Conservation (phyloP, 2,888 invertebrate species). For the Mesoligia furuncula region DNA sequence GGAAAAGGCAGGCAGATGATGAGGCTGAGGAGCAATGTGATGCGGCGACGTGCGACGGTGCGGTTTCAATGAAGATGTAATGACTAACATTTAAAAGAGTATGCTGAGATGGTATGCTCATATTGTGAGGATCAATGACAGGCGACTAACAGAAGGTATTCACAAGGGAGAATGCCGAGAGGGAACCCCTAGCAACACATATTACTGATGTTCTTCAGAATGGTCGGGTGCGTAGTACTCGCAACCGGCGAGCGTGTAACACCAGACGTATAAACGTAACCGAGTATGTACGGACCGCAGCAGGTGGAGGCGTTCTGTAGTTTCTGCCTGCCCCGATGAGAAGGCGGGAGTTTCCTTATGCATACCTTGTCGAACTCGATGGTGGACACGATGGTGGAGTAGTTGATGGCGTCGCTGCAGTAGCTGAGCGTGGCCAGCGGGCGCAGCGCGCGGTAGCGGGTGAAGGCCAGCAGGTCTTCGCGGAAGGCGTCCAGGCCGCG, state of each 20-base stretch:
- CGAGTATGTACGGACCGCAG: background rate
- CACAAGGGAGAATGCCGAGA: too few relatives aligned
- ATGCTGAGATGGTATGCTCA: background rate
- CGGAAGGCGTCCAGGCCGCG: slow-evolving; percentile 94
- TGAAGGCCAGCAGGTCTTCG: slow-evolving; percentile 92
- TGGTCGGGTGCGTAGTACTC: background rate
- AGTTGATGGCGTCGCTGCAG: slow-evolving; percentile 96
- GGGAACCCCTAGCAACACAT: background rate
- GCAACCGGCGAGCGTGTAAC: background rate
- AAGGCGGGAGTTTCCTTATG: background rate
- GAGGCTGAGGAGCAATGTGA: background rate
- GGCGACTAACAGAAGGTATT: too few relatives aligned
- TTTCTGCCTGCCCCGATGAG: background rate
- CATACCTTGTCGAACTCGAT: slow-evolving; percentile 96
- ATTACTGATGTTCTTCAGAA: background rate
- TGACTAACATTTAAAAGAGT: background rate
- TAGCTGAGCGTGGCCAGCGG: slow-evolving; percentile 97
- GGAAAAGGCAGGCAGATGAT: too few relatives aligned
- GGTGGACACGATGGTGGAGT: slow-evolving; percentile 96
- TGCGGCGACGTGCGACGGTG: too few relatives aligned
- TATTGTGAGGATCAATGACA: too few relatives aligned
- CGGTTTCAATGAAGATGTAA: background rate
- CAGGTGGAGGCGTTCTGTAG: background rate
- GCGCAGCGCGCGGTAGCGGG: slow-evolving; percentile 89
- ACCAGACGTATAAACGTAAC: background rate